phyloP scores from a whole-genome alignment of 2,888 invertebrate genomes.

The Campopleginae sp. region DNA sequence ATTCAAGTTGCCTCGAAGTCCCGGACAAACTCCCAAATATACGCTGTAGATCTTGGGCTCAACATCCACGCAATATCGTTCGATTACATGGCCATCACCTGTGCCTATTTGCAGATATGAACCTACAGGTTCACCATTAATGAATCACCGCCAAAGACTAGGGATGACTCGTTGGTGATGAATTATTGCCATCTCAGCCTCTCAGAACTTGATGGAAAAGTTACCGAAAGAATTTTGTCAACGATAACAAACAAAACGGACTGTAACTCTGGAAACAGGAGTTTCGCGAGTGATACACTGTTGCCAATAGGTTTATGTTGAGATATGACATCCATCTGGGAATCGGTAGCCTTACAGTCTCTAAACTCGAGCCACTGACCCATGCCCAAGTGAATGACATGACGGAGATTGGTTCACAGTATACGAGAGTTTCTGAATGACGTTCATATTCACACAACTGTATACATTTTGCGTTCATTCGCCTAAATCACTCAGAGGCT shows the following conservation, averaged over 20 bases:
- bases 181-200: background rate
- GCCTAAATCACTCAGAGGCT: constrained; percentile 57
- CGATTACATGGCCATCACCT: constrained; percentile 24
- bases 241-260: background rate
- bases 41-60: constrained; percentile 33
- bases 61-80: constrained; percentile 45
- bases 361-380: constrained; percentile 65
- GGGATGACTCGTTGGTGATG: background rate
- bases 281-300: background rate
- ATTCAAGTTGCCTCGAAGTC: constrained; percentile 20
- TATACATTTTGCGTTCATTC: constrained; percentile 56
- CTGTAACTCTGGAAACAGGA: background rate
- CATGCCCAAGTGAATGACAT: constrained; percentile 70
- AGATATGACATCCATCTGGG: constrained; percentile 50
- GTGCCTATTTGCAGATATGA: background rate
- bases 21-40: constrained; percentile 47
- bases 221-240: background rate
- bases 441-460: constrained; percentile 25
- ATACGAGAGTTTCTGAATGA: constrained; percentile 51
- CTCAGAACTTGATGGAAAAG: background rate
- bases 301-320: constrained; percentile 25
- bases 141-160: background rate
- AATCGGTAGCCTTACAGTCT: constrained; percentile 50
- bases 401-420: constrained; percentile 70
- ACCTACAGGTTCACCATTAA: background rate